phyloP scores from a whole-genome alignment of 1,140 invertebrate genomes.

The Epicauta chinensis region DNA sequence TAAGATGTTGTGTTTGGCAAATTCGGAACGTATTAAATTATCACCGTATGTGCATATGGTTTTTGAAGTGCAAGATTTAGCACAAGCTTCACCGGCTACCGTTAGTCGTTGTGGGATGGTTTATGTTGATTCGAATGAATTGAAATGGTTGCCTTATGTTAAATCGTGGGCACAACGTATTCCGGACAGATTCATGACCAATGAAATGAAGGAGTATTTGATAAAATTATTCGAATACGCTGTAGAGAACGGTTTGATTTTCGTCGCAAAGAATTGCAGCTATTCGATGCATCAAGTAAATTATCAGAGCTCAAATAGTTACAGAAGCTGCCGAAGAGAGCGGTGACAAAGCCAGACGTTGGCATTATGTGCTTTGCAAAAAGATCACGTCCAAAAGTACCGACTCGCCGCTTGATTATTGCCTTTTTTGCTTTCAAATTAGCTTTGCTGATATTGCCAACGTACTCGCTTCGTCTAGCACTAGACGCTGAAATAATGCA shows the following conservation, averaged over 20 bases:
- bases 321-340: not conserved
- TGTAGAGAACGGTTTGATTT: conserved; percentile 58
- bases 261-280: conserved; percentile 57
- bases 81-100: conserved; percentile 83
- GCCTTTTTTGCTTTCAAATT: too few relatives aligned
- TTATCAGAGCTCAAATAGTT: not conserved
- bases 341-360: too few relatives aligned
- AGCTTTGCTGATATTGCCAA: too few relatives aligned
- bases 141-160: conserved; percentile 75
- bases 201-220: conserved; percentile 51
- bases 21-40: conserved; percentile 85
- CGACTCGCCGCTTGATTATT: too few relatives aligned
- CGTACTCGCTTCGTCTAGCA: too few relatives aligned
- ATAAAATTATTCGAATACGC: conserved; percentile 55
- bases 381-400: too few relatives aligned
- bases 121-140: conserved; percentile 75
- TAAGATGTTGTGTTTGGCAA: conserved; percentile 83
- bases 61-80: conserved; percentile 83
- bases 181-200: conserved; percentile 48
- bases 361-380: too few relatives aligned
- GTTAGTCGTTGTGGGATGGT: conserved; percentile 85
- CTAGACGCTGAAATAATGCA: not conserved
- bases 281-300: conserved; percentile 52
- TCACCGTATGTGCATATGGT: conserved; percentile 76
- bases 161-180: conserved; percentile 69